phyloP scores from a whole-genome alignment of 1,140 invertebrate species.

The Scylla paramamosain region DNA sequence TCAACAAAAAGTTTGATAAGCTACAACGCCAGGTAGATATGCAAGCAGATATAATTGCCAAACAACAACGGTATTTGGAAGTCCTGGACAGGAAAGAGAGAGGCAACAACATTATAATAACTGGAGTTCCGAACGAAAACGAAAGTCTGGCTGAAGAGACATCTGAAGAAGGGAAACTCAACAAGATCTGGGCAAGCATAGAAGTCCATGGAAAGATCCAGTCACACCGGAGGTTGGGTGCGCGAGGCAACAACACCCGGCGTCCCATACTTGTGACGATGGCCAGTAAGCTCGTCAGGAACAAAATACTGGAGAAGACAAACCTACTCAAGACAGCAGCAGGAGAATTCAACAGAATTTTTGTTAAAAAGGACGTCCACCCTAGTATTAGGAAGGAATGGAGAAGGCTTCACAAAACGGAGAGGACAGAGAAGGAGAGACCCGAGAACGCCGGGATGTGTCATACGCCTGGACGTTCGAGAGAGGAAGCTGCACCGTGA shows the following conservation, averaged over 20 bases:
- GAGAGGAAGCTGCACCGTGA: neutral
- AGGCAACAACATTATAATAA: neutral
- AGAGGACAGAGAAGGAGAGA: conserved; percentile 19
- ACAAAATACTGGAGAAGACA: neutral
- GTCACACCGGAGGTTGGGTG: neutral
- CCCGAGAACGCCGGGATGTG: conserved; percentile 30
- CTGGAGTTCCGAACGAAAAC: conserved; percentile 7
- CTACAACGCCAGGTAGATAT: neutral
- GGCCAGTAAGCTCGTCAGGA: neutral
- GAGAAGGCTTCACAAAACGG: neutral
- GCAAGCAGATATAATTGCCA: neutral
- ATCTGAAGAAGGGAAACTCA: neutral
- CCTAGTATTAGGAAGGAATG: neutral
- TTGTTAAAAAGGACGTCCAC: conserved; percentile 10
- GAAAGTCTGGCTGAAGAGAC: neutral
- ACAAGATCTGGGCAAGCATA: neutral
- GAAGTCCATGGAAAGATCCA: neutral
- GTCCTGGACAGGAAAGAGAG: neutral
- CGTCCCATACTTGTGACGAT: neutral
- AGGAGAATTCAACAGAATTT: neutral
- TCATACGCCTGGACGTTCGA: neutral
- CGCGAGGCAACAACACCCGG: neutral
- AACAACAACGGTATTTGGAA: neutral
- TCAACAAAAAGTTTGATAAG: neutral
- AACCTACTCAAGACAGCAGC: neutral